phyloP scores from a whole-genome alignment of 2,888 invertebrate genomes.

The Endomychus coccineus region DNA sequence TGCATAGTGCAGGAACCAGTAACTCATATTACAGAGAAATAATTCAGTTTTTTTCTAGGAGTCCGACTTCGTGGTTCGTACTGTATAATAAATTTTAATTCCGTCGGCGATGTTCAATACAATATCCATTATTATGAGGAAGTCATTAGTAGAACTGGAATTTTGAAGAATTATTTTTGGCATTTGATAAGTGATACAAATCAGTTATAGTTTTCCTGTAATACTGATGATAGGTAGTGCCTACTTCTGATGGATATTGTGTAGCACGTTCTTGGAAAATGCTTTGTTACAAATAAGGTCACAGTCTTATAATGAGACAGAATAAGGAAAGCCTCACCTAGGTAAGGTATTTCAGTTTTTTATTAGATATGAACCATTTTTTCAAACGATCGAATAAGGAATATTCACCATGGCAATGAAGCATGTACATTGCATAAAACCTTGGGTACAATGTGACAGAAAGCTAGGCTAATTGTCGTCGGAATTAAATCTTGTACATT shows the following conservation, averaged over 20 bases:
- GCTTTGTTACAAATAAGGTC: constrained; percentile 34
- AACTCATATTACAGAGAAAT: too few species aligned
- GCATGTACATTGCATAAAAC: constrained; percentile 32
- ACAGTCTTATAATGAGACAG: constrained; percentile 32
- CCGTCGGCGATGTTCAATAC: too few species aligned
- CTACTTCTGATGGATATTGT: constrained; percentile 1
- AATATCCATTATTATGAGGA: too few species aligned
- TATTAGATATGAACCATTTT: constrained; percentile 33
- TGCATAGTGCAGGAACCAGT: too few species aligned
- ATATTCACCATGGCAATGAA: constrained; percentile 44
- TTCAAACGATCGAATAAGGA: constrained; percentile 26
- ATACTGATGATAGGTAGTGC: too few species aligned
- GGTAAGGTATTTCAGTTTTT: constrained; percentile 38
- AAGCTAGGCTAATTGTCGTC: constrained; percentile 12
- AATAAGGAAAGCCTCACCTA: constrained; percentile 44
- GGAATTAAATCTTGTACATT: constrained; percentile 1
- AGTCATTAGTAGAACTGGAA: too few species aligned
- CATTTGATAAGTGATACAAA: too few species aligned
- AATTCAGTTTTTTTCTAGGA: too few species aligned
- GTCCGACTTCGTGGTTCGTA: too few species aligned
- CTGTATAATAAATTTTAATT: too few species aligned
- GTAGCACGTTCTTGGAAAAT: constrained; percentile 27
- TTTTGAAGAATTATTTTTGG: too few species aligned
- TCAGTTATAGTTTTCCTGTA: too few species aligned
- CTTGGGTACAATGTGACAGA: constrained; percentile 40